Percentiles rank a stretch among this genome's conserved stretches.
Conservation (phyloP, 2,888 invertebrate species). For the Nemurella pictetii region DNA sequence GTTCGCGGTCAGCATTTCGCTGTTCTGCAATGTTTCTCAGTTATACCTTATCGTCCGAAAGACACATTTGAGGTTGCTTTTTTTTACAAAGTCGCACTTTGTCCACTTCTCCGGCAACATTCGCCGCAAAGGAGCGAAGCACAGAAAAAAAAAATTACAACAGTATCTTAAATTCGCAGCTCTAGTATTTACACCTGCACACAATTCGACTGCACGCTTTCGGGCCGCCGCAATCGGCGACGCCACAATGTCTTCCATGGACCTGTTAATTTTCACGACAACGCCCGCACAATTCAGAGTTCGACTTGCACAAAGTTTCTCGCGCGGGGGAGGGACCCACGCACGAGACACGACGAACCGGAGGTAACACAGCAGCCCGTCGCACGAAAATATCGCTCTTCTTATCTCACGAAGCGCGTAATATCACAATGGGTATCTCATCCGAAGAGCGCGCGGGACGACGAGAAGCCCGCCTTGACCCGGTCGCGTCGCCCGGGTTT, state of each 20-base stretch:
- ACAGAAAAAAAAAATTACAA: neutral
- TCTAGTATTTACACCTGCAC: neutral
- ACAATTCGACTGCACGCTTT: too few species aligned
- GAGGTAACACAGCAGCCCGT: neutral
- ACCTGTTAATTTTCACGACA: neutral
- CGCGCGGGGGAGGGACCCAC: neutral
- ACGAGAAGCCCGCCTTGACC: neutral
- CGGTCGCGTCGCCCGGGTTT: constrained; percentile 14
- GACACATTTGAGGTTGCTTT: neutral
- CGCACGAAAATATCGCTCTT: neutral
- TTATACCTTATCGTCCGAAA: neutral
- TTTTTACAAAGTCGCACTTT: neutral
- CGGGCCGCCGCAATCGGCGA: too few species aligned
- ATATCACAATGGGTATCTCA: neutral
- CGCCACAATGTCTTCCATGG: neutral
- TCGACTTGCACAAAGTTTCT: neutral
- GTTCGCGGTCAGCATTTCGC: too few species aligned
- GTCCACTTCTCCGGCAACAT: neutral
- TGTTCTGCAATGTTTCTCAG: too few species aligned
- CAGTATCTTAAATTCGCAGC: neutral
- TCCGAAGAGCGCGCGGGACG: neutral
- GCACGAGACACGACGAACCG: neutral
- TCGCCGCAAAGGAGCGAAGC: neutral
- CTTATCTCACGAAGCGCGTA: neutral
- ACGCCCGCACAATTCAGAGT: neutral